phyloP scores from a whole-genome alignment of 2,797 vertebrate species.

The Dendrocincla tyrannina region DNA sequence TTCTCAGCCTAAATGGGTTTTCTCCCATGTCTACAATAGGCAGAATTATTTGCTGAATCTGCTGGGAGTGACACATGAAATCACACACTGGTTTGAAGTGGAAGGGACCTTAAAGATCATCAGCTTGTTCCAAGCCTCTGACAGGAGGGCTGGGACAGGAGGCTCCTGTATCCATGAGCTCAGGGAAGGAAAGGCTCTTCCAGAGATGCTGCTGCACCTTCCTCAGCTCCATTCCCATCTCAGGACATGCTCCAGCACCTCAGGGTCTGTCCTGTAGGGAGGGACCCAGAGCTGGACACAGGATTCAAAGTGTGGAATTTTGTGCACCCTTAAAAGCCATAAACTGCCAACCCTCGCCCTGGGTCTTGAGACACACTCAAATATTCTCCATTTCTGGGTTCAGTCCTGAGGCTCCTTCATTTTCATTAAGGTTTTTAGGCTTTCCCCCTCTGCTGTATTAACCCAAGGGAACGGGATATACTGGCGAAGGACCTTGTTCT shows the following conservation, averaged over 20 bases:
- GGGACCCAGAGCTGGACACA: background rate
- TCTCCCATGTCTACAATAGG: background rate
- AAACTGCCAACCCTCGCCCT: background rate
- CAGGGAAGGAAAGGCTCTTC: background rate
- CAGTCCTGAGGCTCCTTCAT: background rate
- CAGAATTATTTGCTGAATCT: background rate
- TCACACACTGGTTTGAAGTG: background rate
- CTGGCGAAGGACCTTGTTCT: background rate
- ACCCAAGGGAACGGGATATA: rapidly evolving
- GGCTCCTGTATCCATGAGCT: background rate
- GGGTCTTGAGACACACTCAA: background rate
- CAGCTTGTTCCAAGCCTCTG: background rate
- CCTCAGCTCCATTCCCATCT: background rate
- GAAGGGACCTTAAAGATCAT: background rate
- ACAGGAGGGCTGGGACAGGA: background rate
- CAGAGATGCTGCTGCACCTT: background rate
- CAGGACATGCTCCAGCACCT: background rate
- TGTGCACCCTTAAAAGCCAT: background rate
- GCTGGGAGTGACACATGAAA: background rate
- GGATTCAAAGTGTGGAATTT: background rate
- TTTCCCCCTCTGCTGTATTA: background rate
- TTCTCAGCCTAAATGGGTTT: background rate
- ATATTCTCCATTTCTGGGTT: background rate
- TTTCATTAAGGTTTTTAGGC: background rate
- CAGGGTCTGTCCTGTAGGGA: too few species aligned